Base-by-base conservation (phyloP, 2,797 vertebrate genomes). In the Anisognathus igniventris region DNA sequence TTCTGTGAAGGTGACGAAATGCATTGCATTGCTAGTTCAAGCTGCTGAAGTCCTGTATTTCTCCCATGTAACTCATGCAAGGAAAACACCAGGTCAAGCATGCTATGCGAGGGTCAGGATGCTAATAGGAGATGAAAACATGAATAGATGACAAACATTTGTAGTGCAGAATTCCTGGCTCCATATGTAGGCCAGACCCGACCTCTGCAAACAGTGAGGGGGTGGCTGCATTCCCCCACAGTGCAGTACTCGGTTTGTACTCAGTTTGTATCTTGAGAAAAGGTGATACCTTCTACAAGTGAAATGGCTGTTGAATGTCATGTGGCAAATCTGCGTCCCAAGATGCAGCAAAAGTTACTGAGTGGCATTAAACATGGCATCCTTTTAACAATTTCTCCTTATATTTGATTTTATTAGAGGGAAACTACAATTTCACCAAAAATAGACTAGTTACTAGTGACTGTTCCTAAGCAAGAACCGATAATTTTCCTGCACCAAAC, bases 91-190 rank as follows among this genome's bases (percentile, higher is more conserved):
- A 39, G n/a, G 79, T 86, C 83, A 90, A 74, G 73, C 66, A 81
- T 31, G 56, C 66, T 79, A 73, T 80, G 68, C 86, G 70, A 68
- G 24, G 51, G 35, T 94, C 85, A 76, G 64, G 40, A 71, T 91
- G 64, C 51, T 96, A 92, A 88, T 56, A 81, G 76, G 66, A 91
- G 56, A 60, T 76, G 79, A 92, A 88, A 91, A 91, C 62, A 33
- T 21, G 40, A 80, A 88, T 60, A 81, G 82, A 88, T 72, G 51
- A 81, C 82, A 91, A 90, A 88, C 54, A 84, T 78, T 91, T 81
- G 76, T 58, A 85, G 65, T 20, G 39, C 67, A 90, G 80, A 89
- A 95, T 73, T 87, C 60, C 73, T 79, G 48, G 22, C 11, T 94
- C 62, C 89, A 47, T 80, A 24, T 60, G 40, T 57, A 81, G 74